phyloP scores from a whole-genome alignment of 1,140 invertebrate genomes.

The Rhopalosiphum padi region DNA sequence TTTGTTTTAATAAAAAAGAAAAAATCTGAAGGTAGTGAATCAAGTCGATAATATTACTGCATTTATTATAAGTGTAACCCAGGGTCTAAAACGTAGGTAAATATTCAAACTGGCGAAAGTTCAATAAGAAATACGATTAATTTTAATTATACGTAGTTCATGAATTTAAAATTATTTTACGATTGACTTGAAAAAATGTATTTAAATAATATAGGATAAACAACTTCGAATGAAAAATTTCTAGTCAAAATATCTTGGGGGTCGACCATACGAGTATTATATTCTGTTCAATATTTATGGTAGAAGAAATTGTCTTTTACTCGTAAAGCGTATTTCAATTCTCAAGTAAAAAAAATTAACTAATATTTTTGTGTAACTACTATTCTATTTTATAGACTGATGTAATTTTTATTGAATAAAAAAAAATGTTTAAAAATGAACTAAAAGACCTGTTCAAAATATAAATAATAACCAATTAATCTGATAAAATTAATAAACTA shows the following conservation, averaged over 20 bases:
- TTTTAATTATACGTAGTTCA: background rate
- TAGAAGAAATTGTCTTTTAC: background rate
- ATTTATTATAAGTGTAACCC: background rate
- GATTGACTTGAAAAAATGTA: background rate
- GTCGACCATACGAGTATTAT: too few species aligned
- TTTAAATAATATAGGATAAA: background rate
- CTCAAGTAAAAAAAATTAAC: background rate
- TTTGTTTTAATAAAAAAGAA: constrained; percentile 13
- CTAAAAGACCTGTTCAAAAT: too few species aligned
- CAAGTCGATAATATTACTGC: background rate
- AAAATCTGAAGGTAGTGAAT: background rate
- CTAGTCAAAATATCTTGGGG: too few species aligned
- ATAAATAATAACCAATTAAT: too few species aligned
- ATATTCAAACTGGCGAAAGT: background rate
- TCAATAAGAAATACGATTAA: background rate
- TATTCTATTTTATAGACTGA: too few species aligned
- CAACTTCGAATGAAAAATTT: too few species aligned
- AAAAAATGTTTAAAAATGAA: too few species aligned
- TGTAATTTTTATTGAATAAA: too few species aligned
- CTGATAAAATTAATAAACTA: too few species aligned
- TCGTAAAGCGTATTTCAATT: background rate
- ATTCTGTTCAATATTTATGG: background rate
- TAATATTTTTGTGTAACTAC: background rate
- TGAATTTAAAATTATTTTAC: background rate
- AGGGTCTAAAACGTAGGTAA: background rate